phyloP scores from a whole-genome alignment of 2,797 vertebrate genomes.

The Neosalanx taihuensis region DNA sequence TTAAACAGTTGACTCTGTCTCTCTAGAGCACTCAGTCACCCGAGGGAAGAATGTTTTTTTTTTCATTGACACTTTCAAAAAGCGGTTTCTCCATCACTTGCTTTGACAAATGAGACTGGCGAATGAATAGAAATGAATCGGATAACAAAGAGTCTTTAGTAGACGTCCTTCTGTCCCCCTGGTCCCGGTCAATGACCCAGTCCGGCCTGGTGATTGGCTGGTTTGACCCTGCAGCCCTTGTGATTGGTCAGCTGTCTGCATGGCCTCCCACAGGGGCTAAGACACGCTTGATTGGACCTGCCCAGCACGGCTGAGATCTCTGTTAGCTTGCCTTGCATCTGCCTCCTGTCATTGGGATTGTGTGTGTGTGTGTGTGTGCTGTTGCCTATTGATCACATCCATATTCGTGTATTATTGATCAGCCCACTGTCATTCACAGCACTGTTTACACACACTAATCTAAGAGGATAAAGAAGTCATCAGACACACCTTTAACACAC shows the following conservation, averaged over 20 bases:
- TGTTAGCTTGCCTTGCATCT: constrained; percentile 63
- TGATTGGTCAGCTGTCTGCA: constrained; percentile 62
- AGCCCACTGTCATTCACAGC: constrained; percentile 42
- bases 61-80: neutral
- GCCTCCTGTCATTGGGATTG: constrained; percentile 33
- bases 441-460: constrained; percentile 27
- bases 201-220: constrained; percentile 18
- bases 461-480: constrained; percentile 5
- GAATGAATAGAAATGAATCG: constrained; percentile 47
- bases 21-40: neutral
- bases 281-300: constrained; percentile 60
- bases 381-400: constrained; percentile 50
- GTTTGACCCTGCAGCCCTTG: constrained; percentile 27
- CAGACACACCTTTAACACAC: neutral
- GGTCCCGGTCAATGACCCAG: constrained; percentile 6
- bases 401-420: constrained; percentile 63
- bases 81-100: neutral
- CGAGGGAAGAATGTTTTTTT: neutral
- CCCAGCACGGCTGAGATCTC: constrained; percentile 56
- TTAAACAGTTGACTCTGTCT: constrained; percentile 21
- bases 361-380: constrained; percentile 22
- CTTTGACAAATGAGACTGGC: constrained; percentile 49
- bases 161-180: constrained; percentile 60
- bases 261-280: constrained; percentile 60
- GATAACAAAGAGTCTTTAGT: constrained; percentile 34